Evolutionary conservation across 2,113 vertebrate species (phyloP).

Genomic region (Hassar affinis): DNA sequence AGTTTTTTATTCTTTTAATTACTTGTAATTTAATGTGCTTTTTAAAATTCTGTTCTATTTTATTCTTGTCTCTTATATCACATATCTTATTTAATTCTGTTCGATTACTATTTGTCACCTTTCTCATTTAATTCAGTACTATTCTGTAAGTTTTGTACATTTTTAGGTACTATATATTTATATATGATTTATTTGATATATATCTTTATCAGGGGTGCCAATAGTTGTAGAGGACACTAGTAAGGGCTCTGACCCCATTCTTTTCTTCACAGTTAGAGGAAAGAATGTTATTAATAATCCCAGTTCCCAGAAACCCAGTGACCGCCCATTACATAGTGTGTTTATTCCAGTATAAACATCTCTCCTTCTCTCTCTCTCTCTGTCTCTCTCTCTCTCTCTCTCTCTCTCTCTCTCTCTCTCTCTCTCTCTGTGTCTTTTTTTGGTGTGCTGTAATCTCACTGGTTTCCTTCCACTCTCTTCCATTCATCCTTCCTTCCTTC

Average conservation of each 20-base stretch:
- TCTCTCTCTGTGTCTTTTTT: conserved; percentile 46
- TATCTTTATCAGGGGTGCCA: too few species aligned
- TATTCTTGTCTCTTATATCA: too few species aligned
- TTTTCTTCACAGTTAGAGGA: conserved; percentile 29
- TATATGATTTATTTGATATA: too few species aligned
- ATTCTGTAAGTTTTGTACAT: too few species aligned
- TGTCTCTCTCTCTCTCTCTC: not conserved
- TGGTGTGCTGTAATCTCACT: conserved; percentile 77
- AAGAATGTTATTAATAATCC: conserved; percentile 40
- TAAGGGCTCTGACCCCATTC: not conserved
- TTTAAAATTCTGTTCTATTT: too few species aligned
- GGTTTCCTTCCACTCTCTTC: conserved; percentile 75
- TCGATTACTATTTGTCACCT: too few species aligned
- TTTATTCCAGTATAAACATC: conserved; percentile 8
- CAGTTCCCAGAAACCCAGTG: conserved; percentile 41
- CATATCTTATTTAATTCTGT: too few species aligned
- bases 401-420: not conserved
- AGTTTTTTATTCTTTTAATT: too few species aligned
- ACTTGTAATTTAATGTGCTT: too few species aligned
- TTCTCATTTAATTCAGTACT: too few species aligned
- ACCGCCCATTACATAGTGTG: not conserved
- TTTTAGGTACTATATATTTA: too few species aligned
- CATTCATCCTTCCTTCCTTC: conserved; percentile 71
- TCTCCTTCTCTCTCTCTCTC: not conserved
- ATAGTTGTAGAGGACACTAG: not conserved